Evolutionary conservation across 2,113 vertebrate genomes (phyloP).

Genomic region (Pelvicachromis taeniatus): DNA sequence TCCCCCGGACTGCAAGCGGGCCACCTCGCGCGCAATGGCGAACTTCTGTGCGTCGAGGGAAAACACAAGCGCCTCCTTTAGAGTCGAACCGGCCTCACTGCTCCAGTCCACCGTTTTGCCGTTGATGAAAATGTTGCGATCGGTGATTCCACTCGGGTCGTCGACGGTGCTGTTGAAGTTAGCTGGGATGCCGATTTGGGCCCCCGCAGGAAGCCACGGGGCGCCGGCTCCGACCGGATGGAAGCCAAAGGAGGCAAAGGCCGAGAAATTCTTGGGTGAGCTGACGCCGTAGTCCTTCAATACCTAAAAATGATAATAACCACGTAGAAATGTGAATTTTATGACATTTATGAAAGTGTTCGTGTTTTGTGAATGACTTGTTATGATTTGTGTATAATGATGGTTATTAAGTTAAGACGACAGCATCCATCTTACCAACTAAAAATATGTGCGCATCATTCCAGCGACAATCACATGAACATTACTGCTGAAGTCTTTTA

Average conservation of each 20-base stretch:
- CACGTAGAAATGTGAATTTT: not conserved
- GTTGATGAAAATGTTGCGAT: conserved; percentile 76
- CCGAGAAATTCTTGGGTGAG: conserved; percentile 64
- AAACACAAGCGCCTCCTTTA: conserved; percentile 80
- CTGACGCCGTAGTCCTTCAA: conserved; percentile 71
- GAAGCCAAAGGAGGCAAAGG: conserved; percentile 87
- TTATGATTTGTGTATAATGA: not conserved
- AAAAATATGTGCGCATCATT: not conserved
- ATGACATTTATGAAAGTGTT: not conserved
- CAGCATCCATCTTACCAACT: not conserved
- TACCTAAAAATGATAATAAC: conserved; percentile 54
- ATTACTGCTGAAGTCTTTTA: not conserved
- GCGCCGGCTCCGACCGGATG: conserved; percentile 85
- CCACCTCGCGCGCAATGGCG: conserved; percentile 82
- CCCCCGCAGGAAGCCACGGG: conserved; percentile 81
- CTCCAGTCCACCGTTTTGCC: conserved; percentile 81
- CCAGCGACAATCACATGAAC: not conserved
- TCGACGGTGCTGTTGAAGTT: conserved; percentile 78
- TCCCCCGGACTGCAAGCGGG: conserved; percentile 71
- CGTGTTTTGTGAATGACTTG: not conserved
- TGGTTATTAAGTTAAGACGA: not conserved
- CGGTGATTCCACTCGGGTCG: conserved; percentile 67
- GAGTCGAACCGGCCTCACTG: conserved; percentile 66
- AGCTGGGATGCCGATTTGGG: conserved; percentile 83
- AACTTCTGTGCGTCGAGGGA: conserved; percentile 85